phyloP scores from a whole-genome alignment of 2,797 vertebrate species.

The Labroides dimidiatus region DNA sequence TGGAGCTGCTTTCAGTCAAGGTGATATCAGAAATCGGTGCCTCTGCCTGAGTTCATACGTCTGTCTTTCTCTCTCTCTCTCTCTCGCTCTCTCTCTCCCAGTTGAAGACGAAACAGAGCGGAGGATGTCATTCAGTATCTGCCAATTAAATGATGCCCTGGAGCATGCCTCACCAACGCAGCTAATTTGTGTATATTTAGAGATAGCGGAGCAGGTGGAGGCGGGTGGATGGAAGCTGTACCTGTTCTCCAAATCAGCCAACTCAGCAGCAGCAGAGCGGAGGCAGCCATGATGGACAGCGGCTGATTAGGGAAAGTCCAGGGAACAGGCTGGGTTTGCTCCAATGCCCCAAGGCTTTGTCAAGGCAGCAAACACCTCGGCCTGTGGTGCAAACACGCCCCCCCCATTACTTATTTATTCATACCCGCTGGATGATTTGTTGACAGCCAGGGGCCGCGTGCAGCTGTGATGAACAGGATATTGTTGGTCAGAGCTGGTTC shows the following conservation, averaged over 20 bases:
- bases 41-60: slow-evolving; percentile 21
- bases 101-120: slow-evolving; percentile 28
- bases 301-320: slow-evolving; percentile 78
- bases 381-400: slow-evolving; percentile 45
- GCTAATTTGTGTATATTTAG: slow-evolving; percentile 75
- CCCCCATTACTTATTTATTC: slow-evolving; percentile 73
- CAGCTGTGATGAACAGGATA: slow-evolving; percentile 51
- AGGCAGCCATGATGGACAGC: slow-evolving; percentile 73
- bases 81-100: slow-evolving; percentile 30
- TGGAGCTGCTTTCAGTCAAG: slow-evolving; percentile 32
- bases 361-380: slow-evolving; percentile 68
- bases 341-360: slow-evolving; percentile 73
- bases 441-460: slow-evolving; percentile 58
- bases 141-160: slow-evolving; percentile 81
- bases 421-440: slow-evolving; percentile 53
- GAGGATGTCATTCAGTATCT: slow-evolving; percentile 59
- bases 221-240: slow-evolving; percentile 25
- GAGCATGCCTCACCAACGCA: slow-evolving; percentile 64
- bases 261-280: slow-evolving; percentile 47
- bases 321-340: slow-evolving; percentile 54
- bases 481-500: slow-evolving; percentile 54
- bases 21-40: slow-evolving; percentile 51
- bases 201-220: slow-evolving; percentile 37
- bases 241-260: slow-evolving; percentile 32
- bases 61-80: not conserved